Evolutionary conservation across 2,888 invertebrate genomes (phyloP).

Genomic region (Plagodis dolabraria): DNA sequence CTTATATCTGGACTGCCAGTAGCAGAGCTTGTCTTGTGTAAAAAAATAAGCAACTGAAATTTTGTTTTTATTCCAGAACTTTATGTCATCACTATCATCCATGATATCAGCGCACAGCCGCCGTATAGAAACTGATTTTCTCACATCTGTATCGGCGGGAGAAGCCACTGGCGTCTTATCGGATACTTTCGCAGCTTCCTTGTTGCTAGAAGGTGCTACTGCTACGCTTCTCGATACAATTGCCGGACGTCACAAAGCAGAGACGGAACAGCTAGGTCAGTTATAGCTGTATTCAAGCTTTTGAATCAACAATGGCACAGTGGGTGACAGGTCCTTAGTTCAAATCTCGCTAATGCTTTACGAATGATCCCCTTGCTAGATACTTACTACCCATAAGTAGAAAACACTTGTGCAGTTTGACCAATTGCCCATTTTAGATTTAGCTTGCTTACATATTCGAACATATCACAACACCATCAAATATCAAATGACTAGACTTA

Average conservation of each 20-base stretch:
- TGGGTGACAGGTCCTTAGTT: no score
- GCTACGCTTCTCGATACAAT: constrained; percentile 51
- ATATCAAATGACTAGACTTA: no score
- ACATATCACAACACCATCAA: no score
- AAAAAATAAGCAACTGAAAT: not conserved
- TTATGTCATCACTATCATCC: constrained; percentile 51
- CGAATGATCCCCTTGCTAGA: no score
- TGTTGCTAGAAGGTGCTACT: constrained; percentile 59
- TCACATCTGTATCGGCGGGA: constrained; percentile 47
- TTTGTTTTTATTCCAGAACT: constrained; percentile 48
- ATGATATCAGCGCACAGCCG: constrained; percentile 62
- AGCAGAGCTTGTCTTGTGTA: not conserved
- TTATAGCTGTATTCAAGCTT: not conserved
- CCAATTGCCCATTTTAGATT: no score
- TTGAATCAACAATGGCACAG: no score
- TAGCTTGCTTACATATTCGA: no score
- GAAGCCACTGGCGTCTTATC: constrained; percentile 61
- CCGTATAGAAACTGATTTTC: constrained; percentile 62
- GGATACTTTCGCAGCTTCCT: constrained; percentile 62
- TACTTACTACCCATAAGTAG: no score
- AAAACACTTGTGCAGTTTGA: no score
- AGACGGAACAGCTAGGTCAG: constrained; percentile 32
- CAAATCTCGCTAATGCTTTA: no score
- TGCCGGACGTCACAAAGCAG: constrained; percentile 39
- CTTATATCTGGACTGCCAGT: not conserved